Percentiles rank a stretch among this genome's conserved stretches.
Conservation (phyloP, 2,797 vertebrate genomes). For the Salarias fasciatus region DNA sequence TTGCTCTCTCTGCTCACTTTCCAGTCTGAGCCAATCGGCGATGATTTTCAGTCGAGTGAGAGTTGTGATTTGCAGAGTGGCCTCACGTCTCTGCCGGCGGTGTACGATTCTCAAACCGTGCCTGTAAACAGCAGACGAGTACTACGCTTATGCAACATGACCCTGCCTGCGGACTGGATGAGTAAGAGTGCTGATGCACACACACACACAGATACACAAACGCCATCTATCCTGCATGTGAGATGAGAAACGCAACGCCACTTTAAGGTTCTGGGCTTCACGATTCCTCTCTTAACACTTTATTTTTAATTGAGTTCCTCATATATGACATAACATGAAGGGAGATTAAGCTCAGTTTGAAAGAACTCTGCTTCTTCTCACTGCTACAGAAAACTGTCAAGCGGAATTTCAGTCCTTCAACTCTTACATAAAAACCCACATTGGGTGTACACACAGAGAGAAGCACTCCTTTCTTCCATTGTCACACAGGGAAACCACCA, state of each 20-base stretch:
- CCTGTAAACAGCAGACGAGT: conserved; percentile 33
- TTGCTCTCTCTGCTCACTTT: conserved; percentile 34
- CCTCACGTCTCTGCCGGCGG: conserved; percentile 30
- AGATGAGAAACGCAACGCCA: conserved; percentile 1
- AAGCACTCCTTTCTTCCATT: conserved; percentile 25
- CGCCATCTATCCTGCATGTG: conserved; percentile 16
- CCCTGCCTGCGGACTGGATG: conserved; percentile 48
- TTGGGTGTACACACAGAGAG: conserved; percentile 9
- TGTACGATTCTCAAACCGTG: conserved; percentile 29
- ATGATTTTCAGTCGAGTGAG: conserved; percentile 16
- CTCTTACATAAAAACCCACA: conserved; percentile 7
- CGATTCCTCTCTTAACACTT: not conserved
- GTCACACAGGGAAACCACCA: not conserved
- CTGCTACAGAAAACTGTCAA: not conserved
- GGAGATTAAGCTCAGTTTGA: not conserved
- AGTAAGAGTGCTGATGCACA: conserved; percentile 24
- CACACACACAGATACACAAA: not conserved
- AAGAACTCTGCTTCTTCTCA: not conserved
- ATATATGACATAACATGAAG: not conserved
- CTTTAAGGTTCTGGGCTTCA: conserved; percentile 19
- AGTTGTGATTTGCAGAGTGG: conserved; percentile 59
- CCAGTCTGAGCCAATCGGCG: conserved; percentile 54
- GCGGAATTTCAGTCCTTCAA: conserved; percentile 1
- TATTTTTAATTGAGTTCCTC: not conserved
- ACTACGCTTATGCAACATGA: conserved; percentile 46